Conservation (phyloP, 2,113 vertebrate genomes). For the Perccottus glenii region DNA sequence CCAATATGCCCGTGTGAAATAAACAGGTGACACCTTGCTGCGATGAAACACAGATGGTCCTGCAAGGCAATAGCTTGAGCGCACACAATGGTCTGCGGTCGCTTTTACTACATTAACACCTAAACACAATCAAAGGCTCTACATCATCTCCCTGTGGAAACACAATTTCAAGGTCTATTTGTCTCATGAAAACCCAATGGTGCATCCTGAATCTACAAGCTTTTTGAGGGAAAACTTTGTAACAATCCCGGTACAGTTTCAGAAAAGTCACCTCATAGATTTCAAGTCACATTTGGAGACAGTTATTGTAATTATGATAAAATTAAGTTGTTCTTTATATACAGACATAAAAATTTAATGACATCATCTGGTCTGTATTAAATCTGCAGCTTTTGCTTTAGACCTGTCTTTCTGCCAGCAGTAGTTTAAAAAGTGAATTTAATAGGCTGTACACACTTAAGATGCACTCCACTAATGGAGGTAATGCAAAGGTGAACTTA, state of each 20-base stretch:
- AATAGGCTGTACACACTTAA: no score
- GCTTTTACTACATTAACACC: slow-evolving; percentile 59
- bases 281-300: no score
- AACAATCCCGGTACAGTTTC: slow-evolving; percentile 27
- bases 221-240: slow-evolving; percentile 35
- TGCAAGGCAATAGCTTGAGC: slow-evolving; percentile 54
- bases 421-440: no score
- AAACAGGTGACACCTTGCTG: slow-evolving; percentile 18
- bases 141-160: slow-evolving; percentile 54
- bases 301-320: no score
- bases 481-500: no score
- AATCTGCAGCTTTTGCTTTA: no score
- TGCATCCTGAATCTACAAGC: slow-evolving; percentile 44
- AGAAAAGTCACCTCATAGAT: neutral
- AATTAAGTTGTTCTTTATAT: no score
- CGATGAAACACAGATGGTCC: slow-evolving; percentile 42
- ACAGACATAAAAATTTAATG: no score
- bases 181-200: slow-evolving; percentile 46
- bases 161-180: slow-evolving; percentile 72
- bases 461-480: no score
- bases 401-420: no score
- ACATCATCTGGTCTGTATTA: no score
- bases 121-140: slow-evolving; percentile 61
- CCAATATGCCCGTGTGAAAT: neutral
- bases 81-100: slow-evolving; percentile 30